Conservation (phyloP, 2,113 vertebrate species). For the Leptosomus discolor region DNA sequence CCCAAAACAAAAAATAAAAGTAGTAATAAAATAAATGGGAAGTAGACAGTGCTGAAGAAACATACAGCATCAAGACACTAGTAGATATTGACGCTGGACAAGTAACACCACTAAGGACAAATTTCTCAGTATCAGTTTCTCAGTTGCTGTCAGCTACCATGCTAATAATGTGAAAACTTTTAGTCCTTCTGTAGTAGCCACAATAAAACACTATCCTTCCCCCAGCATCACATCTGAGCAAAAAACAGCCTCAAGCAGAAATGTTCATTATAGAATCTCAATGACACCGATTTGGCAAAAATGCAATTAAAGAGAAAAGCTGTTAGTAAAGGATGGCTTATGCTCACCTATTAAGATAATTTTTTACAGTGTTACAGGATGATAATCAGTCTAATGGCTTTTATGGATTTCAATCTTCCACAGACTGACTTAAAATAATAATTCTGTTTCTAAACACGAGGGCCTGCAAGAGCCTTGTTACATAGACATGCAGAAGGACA, state of each 20-base stretch:
- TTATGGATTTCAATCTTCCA: slow-evolving; percentile 34
- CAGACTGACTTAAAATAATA: slow-evolving; percentile 35
- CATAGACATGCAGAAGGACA: neutral
- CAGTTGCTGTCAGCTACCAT: neutral
- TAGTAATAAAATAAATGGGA: neutral
- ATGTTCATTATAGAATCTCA: neutral
- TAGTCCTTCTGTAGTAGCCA: neutral
- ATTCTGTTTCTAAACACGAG: slow-evolving; percentile 20
- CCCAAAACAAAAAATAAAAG: neutral
- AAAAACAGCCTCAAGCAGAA: neutral
- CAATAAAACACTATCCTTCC: neutral
- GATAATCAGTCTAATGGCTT: slow-evolving; percentile 43
- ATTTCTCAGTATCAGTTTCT: neutral
- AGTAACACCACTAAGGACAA: neutral
- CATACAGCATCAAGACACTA: neutral
- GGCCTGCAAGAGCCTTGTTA: neutral
- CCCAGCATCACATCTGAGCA: neutral
- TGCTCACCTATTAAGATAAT: neutral
- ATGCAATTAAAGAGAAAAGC: slow-evolving; percentile 28
- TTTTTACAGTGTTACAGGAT: slow-evolving; percentile 25
- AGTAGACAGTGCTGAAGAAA: neutral
- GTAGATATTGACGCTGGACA: neutral
- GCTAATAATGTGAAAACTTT: neutral
- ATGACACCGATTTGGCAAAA: slow-evolving; percentile 12
- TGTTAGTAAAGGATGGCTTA: slow-evolving; percentile 23